A percentile compares a stretch with the other conserved stretches of the same genome.
phyloP scores from a whole-genome alignment of 1,140 invertebrate genomes.

The Asobara japonica region DNA sequence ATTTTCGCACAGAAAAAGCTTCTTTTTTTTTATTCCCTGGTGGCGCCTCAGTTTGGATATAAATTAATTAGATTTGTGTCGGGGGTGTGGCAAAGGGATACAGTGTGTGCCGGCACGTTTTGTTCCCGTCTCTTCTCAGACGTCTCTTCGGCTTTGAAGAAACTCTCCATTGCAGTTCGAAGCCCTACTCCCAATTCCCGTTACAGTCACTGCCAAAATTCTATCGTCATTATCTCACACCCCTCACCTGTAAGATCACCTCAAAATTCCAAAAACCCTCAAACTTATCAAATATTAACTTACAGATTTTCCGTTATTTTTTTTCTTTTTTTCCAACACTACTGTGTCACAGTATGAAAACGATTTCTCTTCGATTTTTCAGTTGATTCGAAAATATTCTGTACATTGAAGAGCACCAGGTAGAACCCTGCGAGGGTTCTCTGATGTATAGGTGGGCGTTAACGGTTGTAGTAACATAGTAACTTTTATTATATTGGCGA shows the following conservation, averaged over 20 bases:
- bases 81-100: slow-evolving; percentile 54
- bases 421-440: slow-evolving; percentile 36
- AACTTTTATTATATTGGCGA: slow-evolving; percentile 60
- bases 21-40: slow-evolving; percentile 31
- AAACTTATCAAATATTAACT: background rate
- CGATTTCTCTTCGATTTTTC: background rate
- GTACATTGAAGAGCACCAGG: background rate
- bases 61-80: slow-evolving; percentile 68
- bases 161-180: background rate
- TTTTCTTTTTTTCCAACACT: too few species aligned
- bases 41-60: slow-evolving; percentile 62
- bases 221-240: background rate
- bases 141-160: slow-evolving; percentile 31
- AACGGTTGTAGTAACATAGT: slow-evolving; percentile 56
- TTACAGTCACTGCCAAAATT: background rate
- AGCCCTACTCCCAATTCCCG: background rate
- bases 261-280: background rate
- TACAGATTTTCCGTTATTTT: background rate
- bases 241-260: background rate
- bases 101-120: slow-evolving; percentile 47
- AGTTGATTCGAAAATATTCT: slow-evolving; percentile 2
- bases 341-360: background rate
- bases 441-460: slow-evolving; percentile 60
- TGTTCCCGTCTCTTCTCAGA: slow-evolving; percentile 41
- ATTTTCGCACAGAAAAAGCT: background rate